phyloP scores from a whole-genome alignment of 1,140 invertebrate species.

The Onthophagus taurus region DNA sequence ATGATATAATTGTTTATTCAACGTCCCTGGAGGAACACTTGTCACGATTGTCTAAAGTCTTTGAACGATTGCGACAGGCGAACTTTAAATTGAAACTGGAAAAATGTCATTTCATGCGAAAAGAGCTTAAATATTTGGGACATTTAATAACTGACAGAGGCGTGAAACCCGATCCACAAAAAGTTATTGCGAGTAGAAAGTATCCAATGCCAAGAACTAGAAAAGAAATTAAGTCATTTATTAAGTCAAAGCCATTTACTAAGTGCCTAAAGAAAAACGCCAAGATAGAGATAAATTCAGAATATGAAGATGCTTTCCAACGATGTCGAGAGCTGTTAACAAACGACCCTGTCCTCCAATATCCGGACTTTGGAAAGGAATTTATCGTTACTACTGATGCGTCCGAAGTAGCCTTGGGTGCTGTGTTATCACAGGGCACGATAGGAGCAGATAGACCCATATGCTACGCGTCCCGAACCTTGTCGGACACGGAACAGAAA shows the following conservation, averaged over 20 bases:
- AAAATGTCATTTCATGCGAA: slow-evolving; percentile 24
- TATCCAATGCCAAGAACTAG: slow-evolving; percentile 31
- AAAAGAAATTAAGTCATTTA: slow-evolving; percentile 32
- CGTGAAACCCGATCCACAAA: slow-evolving; percentile 35
- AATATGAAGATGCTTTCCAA: neutral
- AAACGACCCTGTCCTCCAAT: slow-evolving; percentile 3
- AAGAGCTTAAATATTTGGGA: slow-evolving; percentile 3
- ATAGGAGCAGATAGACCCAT: no score
- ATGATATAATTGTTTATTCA: slow-evolving; percentile 37
- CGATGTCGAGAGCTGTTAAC: neutral
- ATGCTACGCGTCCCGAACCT: no score
- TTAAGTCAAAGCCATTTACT: slow-evolving; percentile 13
- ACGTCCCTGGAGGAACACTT: slow-evolving; percentile 27
- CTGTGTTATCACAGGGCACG: neutral
- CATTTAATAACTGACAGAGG: slow-evolving; percentile 31
- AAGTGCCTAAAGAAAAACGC: slow-evolving; percentile 11
- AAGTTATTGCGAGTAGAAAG: slow-evolving; percentile 35
- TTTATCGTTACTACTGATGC: no score
- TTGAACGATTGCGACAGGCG: slow-evolving; percentile 23
- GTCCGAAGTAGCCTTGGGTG: neutral
- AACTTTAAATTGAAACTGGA: slow-evolving; percentile 22
- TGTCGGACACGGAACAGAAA: neutral
- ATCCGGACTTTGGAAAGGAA: no score
- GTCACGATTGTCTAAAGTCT: no score
- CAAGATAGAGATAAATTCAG: slow-evolving; percentile 5